A percentile compares a stretch with the other conserved stretches of the same genome.
phyloP scores from a whole-genome alignment of 2,888 invertebrate species.

The Xanthorhoe designata region DNA sequence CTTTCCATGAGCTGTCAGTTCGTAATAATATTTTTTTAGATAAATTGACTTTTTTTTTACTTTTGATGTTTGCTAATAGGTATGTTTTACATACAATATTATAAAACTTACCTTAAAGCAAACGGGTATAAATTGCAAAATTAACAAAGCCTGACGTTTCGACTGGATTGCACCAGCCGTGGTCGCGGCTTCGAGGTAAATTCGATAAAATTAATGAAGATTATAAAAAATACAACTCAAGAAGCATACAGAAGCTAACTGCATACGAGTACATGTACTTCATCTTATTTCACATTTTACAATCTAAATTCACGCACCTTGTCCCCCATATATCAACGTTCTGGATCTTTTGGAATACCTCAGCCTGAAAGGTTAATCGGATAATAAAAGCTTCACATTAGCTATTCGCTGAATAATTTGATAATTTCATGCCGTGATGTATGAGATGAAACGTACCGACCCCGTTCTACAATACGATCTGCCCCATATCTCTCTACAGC shows the following conservation, averaged over 20 bases:
- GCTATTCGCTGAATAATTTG: constrained; percentile 39
- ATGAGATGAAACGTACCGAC: constrained; percentile 43
- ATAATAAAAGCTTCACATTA: constrained; percentile 38
- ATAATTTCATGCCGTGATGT: constrained; percentile 43
- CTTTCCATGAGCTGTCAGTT: too few relatives aligned
- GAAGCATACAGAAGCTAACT: too few relatives aligned
- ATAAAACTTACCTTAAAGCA: too few relatives aligned
- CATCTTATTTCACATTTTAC: neutral
- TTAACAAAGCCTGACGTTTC: too few relatives aligned
- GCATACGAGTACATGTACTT: neutral
- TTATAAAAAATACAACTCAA: neutral
- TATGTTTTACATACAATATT: too few relatives aligned
- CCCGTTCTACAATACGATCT: constrained; percentile 43
- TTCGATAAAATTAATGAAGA: too few relatives aligned
- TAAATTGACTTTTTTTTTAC: too few relatives aligned
- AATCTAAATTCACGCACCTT: neutral
- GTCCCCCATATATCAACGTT: neutral
- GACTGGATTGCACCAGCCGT: too few relatives aligned
- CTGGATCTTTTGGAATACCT: constrained; percentile 6
- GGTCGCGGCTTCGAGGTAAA: too few relatives aligned
- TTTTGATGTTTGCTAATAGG: too few relatives aligned
- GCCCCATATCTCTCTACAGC: constrained; percentile 43
- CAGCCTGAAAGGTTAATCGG: constrained; percentile 31
- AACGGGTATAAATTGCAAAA: too few relatives aligned
- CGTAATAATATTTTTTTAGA: too few relatives aligned